Percentiles rank a stretch among this genome's conserved stretches.
Evolutionary conservation across 2,797 vertebrate species (phyloP).

Genomic region (Heterohyrax brucei): DNA sequence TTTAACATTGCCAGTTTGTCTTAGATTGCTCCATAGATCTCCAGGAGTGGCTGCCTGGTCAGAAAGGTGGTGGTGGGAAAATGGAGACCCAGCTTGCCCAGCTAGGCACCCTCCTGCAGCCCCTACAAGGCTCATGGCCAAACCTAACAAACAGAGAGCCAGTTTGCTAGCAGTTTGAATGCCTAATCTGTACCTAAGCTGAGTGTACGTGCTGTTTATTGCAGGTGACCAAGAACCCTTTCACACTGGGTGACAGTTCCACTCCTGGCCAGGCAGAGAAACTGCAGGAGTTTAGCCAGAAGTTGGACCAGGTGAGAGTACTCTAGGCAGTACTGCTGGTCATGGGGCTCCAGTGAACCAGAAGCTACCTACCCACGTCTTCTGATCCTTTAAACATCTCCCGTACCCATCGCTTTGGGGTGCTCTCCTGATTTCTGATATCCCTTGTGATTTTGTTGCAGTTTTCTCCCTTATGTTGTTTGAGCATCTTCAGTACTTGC

Average conservation of each 20-base stretch:
- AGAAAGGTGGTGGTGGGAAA: not conserved
- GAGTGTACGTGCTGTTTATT: not conserved
- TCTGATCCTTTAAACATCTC: not conserved
- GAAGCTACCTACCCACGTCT: fast-evolving
- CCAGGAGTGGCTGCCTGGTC: not conserved
- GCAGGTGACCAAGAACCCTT: constrained; percentile 96
- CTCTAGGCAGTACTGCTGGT: fast-evolving
- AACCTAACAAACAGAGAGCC: not conserved
- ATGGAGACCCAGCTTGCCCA: not conserved
- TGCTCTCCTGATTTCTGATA: not conserved
- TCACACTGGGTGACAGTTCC: constrained; percentile 95
- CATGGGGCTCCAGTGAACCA: not conserved
- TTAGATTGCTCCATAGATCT: not conserved
- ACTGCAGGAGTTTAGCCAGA: constrained; percentile 93
- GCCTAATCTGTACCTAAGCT: not conserved
- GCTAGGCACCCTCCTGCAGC: not conserved
- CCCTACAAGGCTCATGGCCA: not conserved
- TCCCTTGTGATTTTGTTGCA: not conserved
- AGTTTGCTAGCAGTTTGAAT: not conserved
- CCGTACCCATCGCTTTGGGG: no score
- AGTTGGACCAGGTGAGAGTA: constrained; percentile 92
- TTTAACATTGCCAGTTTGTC: not conserved
- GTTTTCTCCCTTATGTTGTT: constrained; percentile 21
- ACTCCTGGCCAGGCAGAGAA: constrained; percentile 88
- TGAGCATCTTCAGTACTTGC: constrained; percentile 16